Base-by-base conservation (phyloP, 2,888 invertebrate genomes). In the Sesamia inferens region DNA sequence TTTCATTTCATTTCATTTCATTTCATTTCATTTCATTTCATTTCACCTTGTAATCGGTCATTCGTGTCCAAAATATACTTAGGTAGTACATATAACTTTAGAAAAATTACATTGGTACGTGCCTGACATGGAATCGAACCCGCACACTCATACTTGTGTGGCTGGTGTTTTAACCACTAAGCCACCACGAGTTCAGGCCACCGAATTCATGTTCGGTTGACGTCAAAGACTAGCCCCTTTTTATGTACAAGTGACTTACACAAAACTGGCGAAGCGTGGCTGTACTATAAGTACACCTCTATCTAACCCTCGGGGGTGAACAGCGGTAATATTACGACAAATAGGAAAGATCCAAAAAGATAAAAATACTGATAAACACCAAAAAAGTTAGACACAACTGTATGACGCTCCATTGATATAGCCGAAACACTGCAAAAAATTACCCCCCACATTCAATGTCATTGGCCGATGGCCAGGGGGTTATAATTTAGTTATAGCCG, bases 401-500 rank as follows among this genome's bases (percentile, higher is more conserved):
- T 11, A 42, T 63, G 62, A 61, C 66, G 76, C 31, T 51, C 68
- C 13, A 79, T 71, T 47, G 66, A 72, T 76, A 63, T 71, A 58
- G 57, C 55, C 48, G 55, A 79, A 78, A 48, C 71, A 68, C 47
- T 48, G 61, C 66, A 74, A 78, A 63, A 76, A 74, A 76, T 78
- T 64, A 74, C 74, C 61, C 65, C 62, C 55, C 78, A 58, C 68
- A 81, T 82, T 83, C 75, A 75, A 77, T 72, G 67, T 80, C 70
- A 86, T 70, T 86, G 83, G 81, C 78, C 64, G 72, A 44, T 57
- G n/a, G 78, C 85, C 86, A 85, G 79, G 71, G 79, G 83, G 72
- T 81, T 78, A 86, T 85, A 84, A 85, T 86, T 84, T 79, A 81
- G 85, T 85, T 84, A 85, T 86, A 69, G 65, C 74, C 62, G 75